These are phyloP conservation scores for Drosophila triauraria DNA, from an alignment of 1,140 invertebrate genomes.

Conservation along the genomic window DNA sequence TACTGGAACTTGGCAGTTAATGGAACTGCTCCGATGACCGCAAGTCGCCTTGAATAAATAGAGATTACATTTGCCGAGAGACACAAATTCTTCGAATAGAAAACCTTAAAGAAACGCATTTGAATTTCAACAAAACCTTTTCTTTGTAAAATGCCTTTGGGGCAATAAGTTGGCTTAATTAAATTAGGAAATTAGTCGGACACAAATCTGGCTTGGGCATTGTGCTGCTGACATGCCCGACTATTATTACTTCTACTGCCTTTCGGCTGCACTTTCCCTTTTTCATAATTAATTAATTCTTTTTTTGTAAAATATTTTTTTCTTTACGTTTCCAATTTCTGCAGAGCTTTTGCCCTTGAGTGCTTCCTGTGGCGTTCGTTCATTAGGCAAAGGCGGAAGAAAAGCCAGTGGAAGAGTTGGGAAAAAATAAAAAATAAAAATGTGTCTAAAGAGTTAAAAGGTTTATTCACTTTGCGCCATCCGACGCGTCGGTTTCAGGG, in stretches of 20 bases:
- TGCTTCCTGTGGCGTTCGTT: slow-evolving; percentile 74
- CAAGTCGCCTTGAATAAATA: background rate
- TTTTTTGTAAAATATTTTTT: background rate
- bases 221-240: slow-evolving; percentile 13
- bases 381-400: slow-evolving; percentile 71
- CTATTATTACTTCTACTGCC: slow-evolving; percentile 28
- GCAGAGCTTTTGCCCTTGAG: slow-evolving; percentile 60
- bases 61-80: no score
- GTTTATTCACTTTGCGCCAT: slow-evolving; percentile 70
- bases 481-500: slow-evolving; percentile 18
- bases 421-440: slow-evolving; percentile 23
- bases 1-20: background rate
- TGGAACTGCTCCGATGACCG: background rate
- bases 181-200: slow-evolving; percentile 46
- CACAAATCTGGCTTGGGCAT: slow-evolving; percentile 21
- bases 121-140: background rate
- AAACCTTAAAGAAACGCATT: background rate
- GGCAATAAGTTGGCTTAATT: slow-evolving; percentile 45
- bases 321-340: slow-evolving; percentile 29
- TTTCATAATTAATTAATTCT: slow-evolving; percentile 26
- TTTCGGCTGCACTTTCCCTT: slow-evolving; percentile 35
- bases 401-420: slow-evolving; percentile 17
- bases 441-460: slow-evolving; percentile 72
- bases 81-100: background rate
- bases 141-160: background rate